Evolutionary conservation across 2,888 invertebrate species (phyloP).

Genomic region (Anodontia alba): DNA sequence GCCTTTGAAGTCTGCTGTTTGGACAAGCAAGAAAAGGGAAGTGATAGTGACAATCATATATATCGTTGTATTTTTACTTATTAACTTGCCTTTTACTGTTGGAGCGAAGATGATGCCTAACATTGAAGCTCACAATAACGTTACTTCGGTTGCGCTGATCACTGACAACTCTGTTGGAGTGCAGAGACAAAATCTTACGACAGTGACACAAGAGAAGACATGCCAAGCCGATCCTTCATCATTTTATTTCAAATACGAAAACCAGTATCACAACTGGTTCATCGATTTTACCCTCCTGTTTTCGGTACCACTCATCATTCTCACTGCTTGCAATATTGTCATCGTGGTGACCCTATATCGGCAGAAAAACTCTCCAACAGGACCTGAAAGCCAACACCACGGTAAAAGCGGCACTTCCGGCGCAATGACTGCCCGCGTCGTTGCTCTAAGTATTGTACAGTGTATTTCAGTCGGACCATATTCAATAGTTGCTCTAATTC

Average conservation of each 20-base stretch:
- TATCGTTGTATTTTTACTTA: background rate
- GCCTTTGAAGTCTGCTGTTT: background rate
- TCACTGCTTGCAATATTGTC: background rate
- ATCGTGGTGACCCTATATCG: background rate
- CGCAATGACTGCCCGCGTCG: background rate
- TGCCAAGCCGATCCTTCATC: background rate
- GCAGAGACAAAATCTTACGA: background rate
- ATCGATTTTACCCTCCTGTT: background rate
- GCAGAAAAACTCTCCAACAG: background rate
- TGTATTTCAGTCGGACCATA: background rate
- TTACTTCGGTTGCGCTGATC: background rate
- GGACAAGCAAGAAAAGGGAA: background rate
- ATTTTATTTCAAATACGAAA: background rate
- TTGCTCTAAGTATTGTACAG: background rate
- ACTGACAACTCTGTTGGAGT: background rate
- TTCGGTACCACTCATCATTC: background rate
- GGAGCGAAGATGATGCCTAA: background rate
- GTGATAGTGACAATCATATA: background rate
- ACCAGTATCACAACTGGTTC: background rate
- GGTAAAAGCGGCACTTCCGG: background rate
- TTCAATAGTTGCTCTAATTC: background rate
- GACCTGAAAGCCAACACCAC: background rate
- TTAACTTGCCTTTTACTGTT: background rate
- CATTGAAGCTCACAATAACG: too few relatives aligned
- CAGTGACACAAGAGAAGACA: background rate